Evolutionary conservation across 64 coral and sea anemone genomes (phyloP), one percentile per base, ranked within the genome.

Genomic region (Montipora sp.): DNA sequence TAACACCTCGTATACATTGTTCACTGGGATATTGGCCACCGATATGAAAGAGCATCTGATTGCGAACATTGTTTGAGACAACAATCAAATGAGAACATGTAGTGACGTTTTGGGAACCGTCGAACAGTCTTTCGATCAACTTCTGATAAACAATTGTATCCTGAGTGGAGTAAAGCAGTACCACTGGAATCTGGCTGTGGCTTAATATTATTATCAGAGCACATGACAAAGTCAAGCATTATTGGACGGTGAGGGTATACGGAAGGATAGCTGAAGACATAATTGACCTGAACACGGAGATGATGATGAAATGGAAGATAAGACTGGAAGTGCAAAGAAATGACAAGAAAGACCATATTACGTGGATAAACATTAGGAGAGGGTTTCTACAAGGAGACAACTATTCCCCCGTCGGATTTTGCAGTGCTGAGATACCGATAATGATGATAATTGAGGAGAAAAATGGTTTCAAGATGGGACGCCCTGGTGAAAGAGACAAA

Each of bases 231-330:
- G 72, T 77, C 16, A 44, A 66, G 18, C 72, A 50, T 66, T 63
- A 89, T 14, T 89, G 87, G 73, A 75, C 3, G 58, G 87, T 75
- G 70, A 75, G 72, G 73, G 58, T 36, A 19, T 14, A 1, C 77
- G 87, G 70, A 57, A 75, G n/a, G 87, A 51, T 89, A n/a, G 49
- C 87, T 58, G 15, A 59, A 58, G 44, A 89, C 7, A 43, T 79
- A 9, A 16, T 78, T 11, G 78, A 79, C 18, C 14, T 63, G 2
- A 77, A 73, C 10, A 53, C 8, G 12, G 51, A 76, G 5, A 5
- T 92, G 19, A 92, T 83, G 79, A 22, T 72, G 43, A 9, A 16
- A 58, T 92, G 90, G 78, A 92, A 83, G 90, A 84, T 51, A 92
- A 83, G 90, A 84, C 72, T 92, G 50, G 90, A 92, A 59, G 51